Evolutionary conservation across 2,888 invertebrate genomes (phyloP), one percentile per base, ranked within the genome.

Genomic region (Thereva nobilitata): DNA sequence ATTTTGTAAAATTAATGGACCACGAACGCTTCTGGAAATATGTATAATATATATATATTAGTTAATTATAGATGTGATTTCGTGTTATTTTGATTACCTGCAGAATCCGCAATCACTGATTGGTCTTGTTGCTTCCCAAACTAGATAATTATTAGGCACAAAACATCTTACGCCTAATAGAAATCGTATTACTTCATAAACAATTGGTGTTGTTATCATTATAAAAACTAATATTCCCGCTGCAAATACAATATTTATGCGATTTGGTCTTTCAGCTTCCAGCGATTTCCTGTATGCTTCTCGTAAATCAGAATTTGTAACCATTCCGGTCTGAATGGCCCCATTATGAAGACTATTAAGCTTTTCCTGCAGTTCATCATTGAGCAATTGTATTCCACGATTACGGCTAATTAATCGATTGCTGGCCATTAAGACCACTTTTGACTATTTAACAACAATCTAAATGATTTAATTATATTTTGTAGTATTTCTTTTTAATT

Each of bases 41-140:
- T 23, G 23, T 38, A 38, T 53, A 34, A 2, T 49, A 10, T 10
- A 3, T 10, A 3, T 49, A 10, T 10, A 1, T 55, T 7, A 7
- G 45, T 64, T 59, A 23, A 1, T 55, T 8, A 69, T 52, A n/a
- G 66, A 55, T 45, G 23, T 40, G 34, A 42, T 57, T 40, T 57
- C 2, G 45, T 59, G n/a, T 12, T 44, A 8, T 52, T 59, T 34
- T 9, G 37, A 34, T 50, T 55, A 74, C 71, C 75, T 75, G 81
- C 94, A 94, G 80, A 91, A 91, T 74, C 84, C 83, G 77, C 95
- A 95, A 80, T 92, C 86, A 34, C 92, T 89, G 64, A 92, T 83
- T 37, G 94, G 94, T 72, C 94, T 84, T 34, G 92, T 90, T 63
- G 91, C 90, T 82, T 95, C 94, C 92, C 92, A 92, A 71, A 93